phyloP scores from a whole-genome alignment of 2,113 vertebrate species.

The Caranx ignobilis region DNA sequence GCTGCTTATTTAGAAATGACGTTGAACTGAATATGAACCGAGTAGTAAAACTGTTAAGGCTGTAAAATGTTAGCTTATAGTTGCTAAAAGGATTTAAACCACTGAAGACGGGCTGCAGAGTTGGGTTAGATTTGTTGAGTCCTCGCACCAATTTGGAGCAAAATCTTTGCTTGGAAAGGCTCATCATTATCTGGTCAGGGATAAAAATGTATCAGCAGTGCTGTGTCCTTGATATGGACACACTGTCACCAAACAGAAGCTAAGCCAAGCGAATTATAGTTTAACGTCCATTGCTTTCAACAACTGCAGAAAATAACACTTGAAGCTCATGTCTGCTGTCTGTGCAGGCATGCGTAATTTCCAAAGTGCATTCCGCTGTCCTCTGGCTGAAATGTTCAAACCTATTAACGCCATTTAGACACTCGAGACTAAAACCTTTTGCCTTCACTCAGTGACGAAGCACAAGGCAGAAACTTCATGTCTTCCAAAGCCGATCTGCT shows the following conservation, averaged over 20 bases:
- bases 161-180: neutral
- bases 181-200: neutral
- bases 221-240: neutral
- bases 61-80: neutral
- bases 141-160: neutral
- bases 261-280: neutral
- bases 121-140: neutral
- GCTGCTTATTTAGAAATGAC: neutral
- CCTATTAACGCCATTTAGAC: conserved; percentile 52
- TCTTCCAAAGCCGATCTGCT: conserved; percentile 39
- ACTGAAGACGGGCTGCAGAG: neutral
- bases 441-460: conserved; percentile 9
- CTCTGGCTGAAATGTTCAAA: conserved; percentile 11
- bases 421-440: conserved; percentile 32
- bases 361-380: conserved; percentile 52
- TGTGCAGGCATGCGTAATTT: conserved; percentile 32
- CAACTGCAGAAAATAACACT: conserved; percentile 22
- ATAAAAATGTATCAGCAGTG: neutral
- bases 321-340: neutral
- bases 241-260: neutral
- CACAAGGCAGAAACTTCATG: conserved; percentile 1
- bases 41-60: neutral
- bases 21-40: neutral
- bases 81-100: neutral
- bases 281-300: neutral